Evolutionary conservation across 2,888 invertebrate species (phyloP).

Genomic region (Dryobotodes eremita): DNA sequence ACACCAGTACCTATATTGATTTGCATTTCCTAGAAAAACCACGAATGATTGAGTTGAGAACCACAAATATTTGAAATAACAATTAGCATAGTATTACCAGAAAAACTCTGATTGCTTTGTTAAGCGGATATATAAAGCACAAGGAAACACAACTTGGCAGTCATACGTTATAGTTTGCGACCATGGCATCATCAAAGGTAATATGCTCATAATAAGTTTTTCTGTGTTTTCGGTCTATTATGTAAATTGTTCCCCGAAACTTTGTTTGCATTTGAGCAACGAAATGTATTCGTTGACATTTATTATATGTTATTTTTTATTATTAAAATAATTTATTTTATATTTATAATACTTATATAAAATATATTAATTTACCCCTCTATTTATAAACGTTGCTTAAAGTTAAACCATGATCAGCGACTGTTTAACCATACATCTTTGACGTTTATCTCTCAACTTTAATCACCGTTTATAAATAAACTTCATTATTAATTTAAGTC

Average conservation of each 20-base stretch:
- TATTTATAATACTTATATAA: too few relatives aligned
- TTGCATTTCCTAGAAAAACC: conserved; percentile 9
- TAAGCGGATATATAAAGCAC: conserved; percentile 54
- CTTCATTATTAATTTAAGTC: not conserved
- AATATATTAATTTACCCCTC: too few relatives aligned
- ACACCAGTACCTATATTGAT: not conserved
- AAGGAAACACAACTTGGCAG: conserved; percentile 32
- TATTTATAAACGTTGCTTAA: too few relatives aligned
- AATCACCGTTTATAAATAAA: too few relatives aligned
- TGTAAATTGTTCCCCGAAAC: not conserved
- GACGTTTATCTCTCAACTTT: too few relatives aligned
- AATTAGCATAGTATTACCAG: conserved; percentile 16
- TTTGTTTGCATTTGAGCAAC: not conserved
- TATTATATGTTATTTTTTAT: too few relatives aligned
- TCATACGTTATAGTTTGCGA: conserved; percentile 42
- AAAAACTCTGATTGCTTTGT: conserved; percentile 13
- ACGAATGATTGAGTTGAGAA: not conserved
- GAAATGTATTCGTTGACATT: not conserved
- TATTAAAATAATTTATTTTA: too few relatives aligned
- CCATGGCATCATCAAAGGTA: conserved; percentile 61
- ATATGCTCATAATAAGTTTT: not conserved
- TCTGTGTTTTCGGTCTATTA: not conserved
- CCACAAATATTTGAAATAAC: conserved; percentile 5
- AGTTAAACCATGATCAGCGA: too few relatives aligned
- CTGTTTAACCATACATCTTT: too few relatives aligned